Percentiles rank a stretch among this genome's conserved stretches.
Conservation (phyloP, 1,140 invertebrate genomes). For the Leptoteleia sp. region DNA sequence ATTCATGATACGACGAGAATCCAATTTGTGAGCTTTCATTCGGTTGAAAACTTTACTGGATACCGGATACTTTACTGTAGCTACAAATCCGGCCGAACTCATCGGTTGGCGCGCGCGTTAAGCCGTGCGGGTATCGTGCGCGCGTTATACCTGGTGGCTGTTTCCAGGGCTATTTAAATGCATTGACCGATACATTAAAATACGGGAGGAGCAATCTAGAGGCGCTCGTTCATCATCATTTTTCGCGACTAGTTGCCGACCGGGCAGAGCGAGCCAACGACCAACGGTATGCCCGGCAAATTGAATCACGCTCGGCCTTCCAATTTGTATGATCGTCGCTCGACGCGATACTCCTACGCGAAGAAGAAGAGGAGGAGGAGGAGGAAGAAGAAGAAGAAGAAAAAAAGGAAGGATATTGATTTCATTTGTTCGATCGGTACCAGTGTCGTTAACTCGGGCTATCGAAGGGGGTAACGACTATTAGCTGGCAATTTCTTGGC, state of each 20-base stretch:
- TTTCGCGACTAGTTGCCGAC: conserved; percentile 55
- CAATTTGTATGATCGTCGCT: conserved; percentile 50
- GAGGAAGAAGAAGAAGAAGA: too few species aligned
- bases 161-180: conserved; percentile 69
- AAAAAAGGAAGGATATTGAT: too few species aligned
- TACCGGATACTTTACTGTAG: conserved; percentile 58
- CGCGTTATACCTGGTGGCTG: conserved; percentile 55
- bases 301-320: conserved; percentile 62
- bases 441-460: conserved; percentile 27
- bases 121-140: conserved; percentile 36
- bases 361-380: too few species aligned
- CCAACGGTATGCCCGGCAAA: conserved; percentile 52
- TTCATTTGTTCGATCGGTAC: conserved; percentile 37
- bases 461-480: conserved; percentile 10
- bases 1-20: conserved; percentile 55
- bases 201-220: conserved; percentile 67
- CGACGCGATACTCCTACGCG: conserved; percentile 19
- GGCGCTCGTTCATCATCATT: conserved; percentile 68
- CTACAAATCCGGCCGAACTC: conserved; percentile 46
- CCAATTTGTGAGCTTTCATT: conserved; percentile 61
- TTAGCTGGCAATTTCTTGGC: background rate
- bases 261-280: conserved; percentile 31
- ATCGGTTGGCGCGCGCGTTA: conserved; percentile 38
- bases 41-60: conserved; percentile 50
- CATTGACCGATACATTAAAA: conserved; percentile 70